These are phyloP conservation scores for Sinella curviseta DNA, from an alignment of 1,140 invertebrate species.

Conservation along the genomic window DNA sequence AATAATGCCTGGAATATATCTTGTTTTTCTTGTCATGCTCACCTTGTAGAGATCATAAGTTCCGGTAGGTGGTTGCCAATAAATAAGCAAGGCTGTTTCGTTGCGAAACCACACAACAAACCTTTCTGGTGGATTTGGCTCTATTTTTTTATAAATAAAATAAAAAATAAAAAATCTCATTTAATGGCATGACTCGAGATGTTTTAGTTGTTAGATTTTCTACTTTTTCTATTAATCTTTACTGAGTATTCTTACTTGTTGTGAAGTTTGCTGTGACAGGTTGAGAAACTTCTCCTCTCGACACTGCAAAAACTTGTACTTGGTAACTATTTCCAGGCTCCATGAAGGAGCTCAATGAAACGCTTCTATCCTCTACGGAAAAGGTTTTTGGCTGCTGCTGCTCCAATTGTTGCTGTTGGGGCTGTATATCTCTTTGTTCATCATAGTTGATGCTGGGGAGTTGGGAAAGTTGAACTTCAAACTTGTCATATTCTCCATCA, in stretches of 20 bases:
- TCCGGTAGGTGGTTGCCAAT: constrained; percentile 22
- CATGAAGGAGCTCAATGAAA: neutral
- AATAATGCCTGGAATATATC: neutral
- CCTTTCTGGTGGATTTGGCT: constrained; percentile 18
- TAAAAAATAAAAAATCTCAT: neutral
- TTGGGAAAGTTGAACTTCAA: constrained; percentile 11
- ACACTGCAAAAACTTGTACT: constrained; percentile 12
- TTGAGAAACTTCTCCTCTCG: constrained; percentile 3
- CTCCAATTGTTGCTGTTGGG: neutral
- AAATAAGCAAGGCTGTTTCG: constrained; percentile 11
- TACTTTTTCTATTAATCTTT: neutral
- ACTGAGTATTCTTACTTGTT: neutral
- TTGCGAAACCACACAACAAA: constrained; percentile 29
- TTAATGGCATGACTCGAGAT: no score
- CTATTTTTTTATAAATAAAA: no score
- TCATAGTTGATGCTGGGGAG: neutral
- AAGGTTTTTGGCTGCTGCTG: constrained; percentile 16
- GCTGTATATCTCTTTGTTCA: neutral
- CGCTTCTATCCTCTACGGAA: constrained; percentile 9
- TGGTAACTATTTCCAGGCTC: constrained; percentile 21
- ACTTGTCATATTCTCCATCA: constrained; percentile 66
- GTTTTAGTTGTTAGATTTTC: neutral
- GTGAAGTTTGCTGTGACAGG: constrained; percentile 14
- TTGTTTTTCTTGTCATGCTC: neutral
- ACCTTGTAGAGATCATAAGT: constrained; percentile 20